Evolutionary conservation across 2,113 vertebrate species (phyloP), one percentile per base, ranked within the genome.

Genomic region (Rutilus rutilus): DNA sequence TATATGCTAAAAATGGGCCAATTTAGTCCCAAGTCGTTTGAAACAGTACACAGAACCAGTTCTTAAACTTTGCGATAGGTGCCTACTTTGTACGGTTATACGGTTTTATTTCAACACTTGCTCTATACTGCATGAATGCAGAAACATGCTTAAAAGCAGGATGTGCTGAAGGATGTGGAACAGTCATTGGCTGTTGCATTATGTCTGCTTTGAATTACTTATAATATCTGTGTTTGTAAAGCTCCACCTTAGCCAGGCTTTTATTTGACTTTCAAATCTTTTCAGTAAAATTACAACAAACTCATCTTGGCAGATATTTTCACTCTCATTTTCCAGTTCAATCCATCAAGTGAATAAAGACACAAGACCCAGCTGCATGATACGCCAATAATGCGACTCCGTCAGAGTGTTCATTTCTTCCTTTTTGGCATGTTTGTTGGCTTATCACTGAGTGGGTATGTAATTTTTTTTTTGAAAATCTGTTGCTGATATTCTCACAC

Each of bases 341-440:
- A 11, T 76, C 42, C n/a, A 30, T 9, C 11, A n/a, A 25, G 39
- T 74, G 71, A 74, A 14, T 74, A n/a, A 23, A 5, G 39, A 27
- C 27, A 27, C 27, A 27, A 27, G 27, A 27, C 27, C 1, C 27
- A 27, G 27, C 27, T 27, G 27, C 27, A 27, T 27, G 27, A 27
- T 27, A 27, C 27, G 27, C 27, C 27, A 27, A 27, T 27, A 27
- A 27, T 78, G 76, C 76, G 50, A 54, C 27, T 78, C 76, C 76
- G 76, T 33, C 76, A 78, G 19, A 76, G 47, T 47, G 5, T 27
- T 17, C 0, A n/a, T 60, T 14, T 78, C 76, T 59, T 60, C 50
- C 77, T 33, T 39, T 21, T 59, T 39, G 77, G 42, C 6, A 27
- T 78, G 77, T 59, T 23, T 78, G 54, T 36, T 60, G 77, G 77